These are phyloP conservation scores for Calcarius lapponicus DNA, from an alignment of 2,797 vertebrate species.

Conservation along the genomic window DNA sequence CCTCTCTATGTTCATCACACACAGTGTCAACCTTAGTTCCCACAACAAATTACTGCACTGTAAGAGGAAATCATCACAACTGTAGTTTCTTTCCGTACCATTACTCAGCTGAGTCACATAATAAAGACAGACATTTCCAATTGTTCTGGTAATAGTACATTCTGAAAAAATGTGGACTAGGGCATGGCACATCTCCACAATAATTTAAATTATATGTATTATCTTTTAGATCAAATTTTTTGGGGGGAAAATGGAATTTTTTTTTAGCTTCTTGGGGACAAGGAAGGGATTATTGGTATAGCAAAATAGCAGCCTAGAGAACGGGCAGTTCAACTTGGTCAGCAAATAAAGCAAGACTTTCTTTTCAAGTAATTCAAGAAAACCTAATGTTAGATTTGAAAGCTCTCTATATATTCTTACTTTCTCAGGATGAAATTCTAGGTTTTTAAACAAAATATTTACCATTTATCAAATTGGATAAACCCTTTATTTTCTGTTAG, in stretches of 20 bases:
- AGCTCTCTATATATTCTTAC: neutral
- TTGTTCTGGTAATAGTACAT: neutral
- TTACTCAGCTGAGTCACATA: neutral
- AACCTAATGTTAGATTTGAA: neutral
- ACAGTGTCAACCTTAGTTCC: neutral
- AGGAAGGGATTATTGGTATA: neutral
- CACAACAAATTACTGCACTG: neutral
- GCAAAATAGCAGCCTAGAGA: neutral
- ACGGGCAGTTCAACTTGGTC: neutral
- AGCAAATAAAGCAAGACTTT: neutral
- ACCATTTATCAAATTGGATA: neutral
- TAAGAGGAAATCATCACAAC: neutral
- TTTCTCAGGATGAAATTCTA: neutral
- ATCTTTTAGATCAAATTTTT: neutral
- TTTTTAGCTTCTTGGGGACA: neutral
- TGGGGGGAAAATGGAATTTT: fast-evolving
- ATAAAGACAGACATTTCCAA: neutral
- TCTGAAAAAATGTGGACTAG: neutral
- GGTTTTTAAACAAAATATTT: neutral
- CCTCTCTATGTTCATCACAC: neutral
- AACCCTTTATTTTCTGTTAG: neutral
- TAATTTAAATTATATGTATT: neutral
- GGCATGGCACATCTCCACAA: neutral
- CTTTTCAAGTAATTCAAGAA: neutral
- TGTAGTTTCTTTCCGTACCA: neutral